Base-by-base conservation (phyloP, 2,113 vertebrate species). In the Aspidoscelis tigris region DNA sequence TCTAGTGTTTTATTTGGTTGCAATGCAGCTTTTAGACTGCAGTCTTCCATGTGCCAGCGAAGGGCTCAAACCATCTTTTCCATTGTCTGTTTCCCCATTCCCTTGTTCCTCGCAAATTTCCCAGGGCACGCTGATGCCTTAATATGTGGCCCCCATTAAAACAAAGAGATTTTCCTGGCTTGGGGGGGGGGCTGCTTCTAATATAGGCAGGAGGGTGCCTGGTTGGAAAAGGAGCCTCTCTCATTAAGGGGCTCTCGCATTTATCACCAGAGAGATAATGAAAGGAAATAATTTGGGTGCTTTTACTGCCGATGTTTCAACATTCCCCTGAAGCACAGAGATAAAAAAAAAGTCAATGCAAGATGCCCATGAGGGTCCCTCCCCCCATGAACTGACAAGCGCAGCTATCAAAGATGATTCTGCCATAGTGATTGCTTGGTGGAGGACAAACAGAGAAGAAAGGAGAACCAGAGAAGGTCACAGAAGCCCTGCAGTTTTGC, bases 301-400 rank as follows among this genome's bases (percentile, higher is more conserved):
- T 91, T 95, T 93, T 92, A 95, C 91, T 94, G 92, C 92, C 71
- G 61, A 90, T 93, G 83, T 83, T 92, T 91, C 90, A 93, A 94
- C 8, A 78, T 92, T 90, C 91, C 93, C 95, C 93, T 73, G 88
- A 92, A 96, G 95, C 91, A 83, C 77, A 66, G 84, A 90, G 89
- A 93, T 94, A 94, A 61, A 93, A 93, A 95, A 94, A 61, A 93
- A 93, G 91, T 90, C 91, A 91, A 70, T 24, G 76, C 82, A 78
- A 93, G 84, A 90, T 58, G 90, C 91, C 93, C 94, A 86, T 81
- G 76, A 93, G 90, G 87, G 86, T 68, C 53, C 87, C 69, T 82
- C 74, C 78, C 33, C n/a, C 44, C 85, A 80, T 85, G 77, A 16
- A 74, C 64, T 33, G 89, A 87, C 84, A 91, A 83, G 47, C 75